A percentile compares a stretch with the other conserved stretches of the same genome.
Evolutionary conservation across 2,888 invertebrate species (phyloP).

Genomic region (Drosophila nr. medialis): DNA sequence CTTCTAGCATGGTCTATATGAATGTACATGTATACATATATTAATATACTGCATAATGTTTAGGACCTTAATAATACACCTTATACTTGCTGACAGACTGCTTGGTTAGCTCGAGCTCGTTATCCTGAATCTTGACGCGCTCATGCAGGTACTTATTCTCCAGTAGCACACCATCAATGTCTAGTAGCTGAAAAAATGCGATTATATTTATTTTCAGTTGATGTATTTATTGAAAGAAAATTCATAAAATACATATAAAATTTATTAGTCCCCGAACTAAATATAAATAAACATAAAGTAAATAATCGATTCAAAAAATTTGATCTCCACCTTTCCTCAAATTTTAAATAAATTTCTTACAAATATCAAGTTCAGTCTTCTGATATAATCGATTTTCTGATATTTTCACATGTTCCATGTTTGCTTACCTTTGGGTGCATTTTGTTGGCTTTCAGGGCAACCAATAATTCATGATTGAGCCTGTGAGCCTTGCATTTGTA

Average conservation of each 20-base stretch:
- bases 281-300: not conserved
- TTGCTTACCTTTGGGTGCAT: constrained; percentile 79
- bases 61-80: constrained; percentile 84
- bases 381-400: not conserved
- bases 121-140: constrained; percentile 90
- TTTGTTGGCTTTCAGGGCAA: constrained; percentile 86
- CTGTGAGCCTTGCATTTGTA: constrained; percentile 93
- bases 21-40: not conserved
- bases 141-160: constrained; percentile 95
- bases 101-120: constrained; percentile 91
- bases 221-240: not conserved
- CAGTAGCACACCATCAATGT: constrained; percentile 91
- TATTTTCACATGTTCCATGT: not conserved
- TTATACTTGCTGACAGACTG: constrained; percentile 91
- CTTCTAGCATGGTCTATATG: constrained; percentile 88
- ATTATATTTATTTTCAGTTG: not conserved
- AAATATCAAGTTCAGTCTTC: not conserved
- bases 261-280: not conserved
- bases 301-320: not conserved
- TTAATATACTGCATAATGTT: no score
- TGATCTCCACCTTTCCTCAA: not conserved
- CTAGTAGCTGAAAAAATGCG: constrained; percentile 86
- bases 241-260: not conserved
- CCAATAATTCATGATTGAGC: constrained; percentile 91
- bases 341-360: not conserved